A percentile compares a stretch with the other conserved stretches of the same genome.
Conservation (phyloP, 2,888 invertebrate genomes). For the Lasiommata megera region DNA sequence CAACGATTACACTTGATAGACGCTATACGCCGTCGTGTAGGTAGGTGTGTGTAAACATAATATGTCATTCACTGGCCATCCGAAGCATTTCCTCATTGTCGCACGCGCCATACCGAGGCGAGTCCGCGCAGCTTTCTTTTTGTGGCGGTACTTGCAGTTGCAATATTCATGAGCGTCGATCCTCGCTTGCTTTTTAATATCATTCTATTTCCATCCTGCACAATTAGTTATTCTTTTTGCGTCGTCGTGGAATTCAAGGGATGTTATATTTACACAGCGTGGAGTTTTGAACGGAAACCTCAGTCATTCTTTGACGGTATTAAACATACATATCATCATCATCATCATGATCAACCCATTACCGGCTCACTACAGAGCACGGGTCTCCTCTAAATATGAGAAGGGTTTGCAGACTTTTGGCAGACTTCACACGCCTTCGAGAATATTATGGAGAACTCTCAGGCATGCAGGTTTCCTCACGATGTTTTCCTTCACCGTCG, state of each 20-base stretch:
- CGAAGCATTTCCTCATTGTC: slow-evolving; percentile 60
- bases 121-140: slow-evolving; percentile 43
- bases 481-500: no score
- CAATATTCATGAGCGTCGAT: slow-evolving; percentile 46
- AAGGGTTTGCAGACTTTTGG: no score
- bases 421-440: no score
- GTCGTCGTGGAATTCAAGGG: slow-evolving; percentile 15
- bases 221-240: slow-evolving; percentile 20
- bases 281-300: slow-evolving; percentile 5
- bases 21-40: not conserved
- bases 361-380: no score
- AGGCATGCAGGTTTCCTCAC: no score
- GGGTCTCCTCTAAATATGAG: no score
- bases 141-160: slow-evolving; percentile 41
- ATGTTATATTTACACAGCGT: slow-evolving; percentile 11
- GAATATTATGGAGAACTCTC: no score
- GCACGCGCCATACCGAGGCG: slow-evolving; percentile 45
- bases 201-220: slow-evolving; percentile 25
- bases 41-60: slow-evolving; percentile 13
- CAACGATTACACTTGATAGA: not conserved
- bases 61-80: slow-evolving; percentile 46
- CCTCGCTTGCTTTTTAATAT: slow-evolving; percentile 29
- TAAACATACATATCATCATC: no score
- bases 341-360: no score
- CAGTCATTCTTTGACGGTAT: not conserved